Evolutionary conservation across 2,797 vertebrate species (phyloP).

Genomic region (Ficedula albicollis): DNA sequence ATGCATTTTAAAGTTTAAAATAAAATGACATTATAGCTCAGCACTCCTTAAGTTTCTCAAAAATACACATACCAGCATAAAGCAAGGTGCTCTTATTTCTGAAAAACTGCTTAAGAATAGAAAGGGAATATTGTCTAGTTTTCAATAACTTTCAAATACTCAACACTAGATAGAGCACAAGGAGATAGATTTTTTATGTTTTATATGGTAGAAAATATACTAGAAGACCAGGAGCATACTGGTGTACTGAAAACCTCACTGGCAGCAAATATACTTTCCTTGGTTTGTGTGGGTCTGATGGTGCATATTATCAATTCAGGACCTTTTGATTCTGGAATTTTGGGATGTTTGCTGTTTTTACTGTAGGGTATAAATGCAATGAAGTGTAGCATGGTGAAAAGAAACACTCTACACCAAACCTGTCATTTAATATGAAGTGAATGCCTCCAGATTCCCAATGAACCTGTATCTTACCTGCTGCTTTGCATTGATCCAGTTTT

Average conservation of each 20-base stretch:
- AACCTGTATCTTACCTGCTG: conserved; percentile 75
- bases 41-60: background rate
- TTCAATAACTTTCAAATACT: background rate
- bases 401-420: conserved; percentile 36
- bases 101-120: background rate
- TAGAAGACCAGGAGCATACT: conserved; percentile 77
- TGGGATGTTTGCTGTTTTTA: background rate
- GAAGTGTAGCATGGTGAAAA: conserved; percentile 74
- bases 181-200: background rate
- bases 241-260: conserved; percentile 40
- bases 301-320: background rate
- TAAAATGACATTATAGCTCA: background rate
- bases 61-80: background rate
- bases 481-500: conserved; percentile 71
- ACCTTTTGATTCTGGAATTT: conserved; percentile 25
- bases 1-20: background rate
- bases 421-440: conserved; percentile 63
- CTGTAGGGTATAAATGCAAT: conserved; percentile 45
- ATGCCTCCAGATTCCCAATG: conserved; percentile 83
- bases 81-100: background rate
- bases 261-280: background rate
- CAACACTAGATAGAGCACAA: background rate
- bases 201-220: conserved; percentile 39
- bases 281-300: conserved; percentile 8
- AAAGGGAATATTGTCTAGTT: conserved; percentile 1